Base-by-base conservation (phyloP, 2,888 invertebrate genomes). In the Neoaliturus tenellus region DNA sequence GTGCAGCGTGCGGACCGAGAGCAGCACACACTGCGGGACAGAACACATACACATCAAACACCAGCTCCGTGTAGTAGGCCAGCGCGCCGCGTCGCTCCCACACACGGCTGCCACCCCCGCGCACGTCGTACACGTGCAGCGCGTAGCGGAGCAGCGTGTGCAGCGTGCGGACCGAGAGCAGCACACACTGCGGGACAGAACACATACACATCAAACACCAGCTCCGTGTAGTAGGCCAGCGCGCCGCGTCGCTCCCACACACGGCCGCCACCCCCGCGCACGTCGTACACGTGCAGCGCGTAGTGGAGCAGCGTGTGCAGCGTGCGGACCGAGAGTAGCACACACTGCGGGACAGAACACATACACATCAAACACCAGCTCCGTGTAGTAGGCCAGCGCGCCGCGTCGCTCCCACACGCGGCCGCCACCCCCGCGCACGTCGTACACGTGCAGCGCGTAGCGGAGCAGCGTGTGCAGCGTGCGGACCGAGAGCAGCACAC, bases 241-340 rank as follows among this genome's bases (percentile, higher is more conserved):
- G 95, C 93, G 23, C 95, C 95, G 58, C 94, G 92, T 88, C 94
- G 94, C 91, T 96, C 96, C 93, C 94, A 94, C 8, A 90, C 90
- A 44, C 90, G 82, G 39, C 83, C 83, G 55, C 78, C 86, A 25
- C 86, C 85, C 89, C 92, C 90, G 87, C 93, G 92, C 88, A 94
- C 92, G 88, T 95, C 95, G 89, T 94, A 94, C 82, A 95, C 91
- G 89, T 95, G 95, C 89, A 97, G 93, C 83, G 92, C 93, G 91
- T 95, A 96, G 78, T 95, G 93, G 85, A 97, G 93, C 90, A 98
- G 92, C 97, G 97, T 97, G 91, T 98, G 97, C 86, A 96, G 90
- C 91, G 91, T 97, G 97, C 94, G 92, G 85, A 96, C 92, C 85
- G 93, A 92, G 91, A 97, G 97, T 84, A 93, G 90, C 89, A 96